Conservation (phyloP, 2,888 invertebrate genomes). For the Falcaria lacertinaria region DNA sequence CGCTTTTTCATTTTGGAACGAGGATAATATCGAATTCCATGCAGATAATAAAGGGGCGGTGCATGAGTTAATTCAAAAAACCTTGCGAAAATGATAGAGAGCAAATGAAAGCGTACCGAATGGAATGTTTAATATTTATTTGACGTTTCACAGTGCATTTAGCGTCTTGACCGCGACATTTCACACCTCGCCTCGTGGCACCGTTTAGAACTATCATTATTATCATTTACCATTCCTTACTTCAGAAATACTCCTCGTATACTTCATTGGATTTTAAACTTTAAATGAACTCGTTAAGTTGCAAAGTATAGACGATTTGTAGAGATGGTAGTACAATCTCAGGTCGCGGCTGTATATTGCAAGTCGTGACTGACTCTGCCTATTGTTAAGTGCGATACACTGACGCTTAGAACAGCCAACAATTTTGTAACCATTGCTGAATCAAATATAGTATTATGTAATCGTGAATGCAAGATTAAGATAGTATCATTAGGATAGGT, state of each 20-base stretch:
- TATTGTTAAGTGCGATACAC: slow-evolving; percentile 19
- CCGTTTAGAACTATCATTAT: slow-evolving; percentile 17
- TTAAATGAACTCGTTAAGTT: background rate
- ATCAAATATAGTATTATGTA: no score
- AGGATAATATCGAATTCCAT: no score
- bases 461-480: no score
- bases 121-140: slow-evolving; percentile 35
- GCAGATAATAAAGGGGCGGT: no score
- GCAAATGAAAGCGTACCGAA: slow-evolving; percentile 9
- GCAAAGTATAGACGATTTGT: background rate
- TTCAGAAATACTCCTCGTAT: background rate
- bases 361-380: slow-evolving; percentile 25
- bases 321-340: background rate
- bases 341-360: slow-evolving; percentile 12
- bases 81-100: background rate
- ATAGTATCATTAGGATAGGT: no score
- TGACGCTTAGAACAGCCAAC: slow-evolving; percentile 6
- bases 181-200: slow-evolving; percentile 32
- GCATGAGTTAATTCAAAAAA: background rate
- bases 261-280: background rate
- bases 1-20: no score
- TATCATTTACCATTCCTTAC: slow-evolving; percentile 7
- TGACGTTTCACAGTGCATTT: slow-evolving; percentile 44
- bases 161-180: slow-evolving; percentile 36
- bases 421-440: no score